Percentiles rank a stretch among this genome's conserved stretches.
These are phyloP conservation scores for Limnephilus marmoratus DNA, from an alignment of 2,888 invertebrate species.

Conservation along the genomic window DNA sequence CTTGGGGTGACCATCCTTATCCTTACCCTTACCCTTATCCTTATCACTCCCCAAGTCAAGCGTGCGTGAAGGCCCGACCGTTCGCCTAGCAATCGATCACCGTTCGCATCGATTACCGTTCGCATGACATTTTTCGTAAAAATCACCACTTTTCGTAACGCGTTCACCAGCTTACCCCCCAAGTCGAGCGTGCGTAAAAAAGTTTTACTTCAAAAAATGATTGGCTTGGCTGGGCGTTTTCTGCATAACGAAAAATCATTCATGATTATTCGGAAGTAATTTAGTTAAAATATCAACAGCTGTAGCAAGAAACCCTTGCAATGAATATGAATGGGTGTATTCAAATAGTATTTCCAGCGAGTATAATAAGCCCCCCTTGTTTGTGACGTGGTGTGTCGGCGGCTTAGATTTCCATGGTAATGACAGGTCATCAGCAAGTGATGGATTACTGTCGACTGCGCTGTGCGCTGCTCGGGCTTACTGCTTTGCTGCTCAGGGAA, in stretches of 20 bases:
- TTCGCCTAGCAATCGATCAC: too few relatives aligned
- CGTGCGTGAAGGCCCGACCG: too few relatives aligned
- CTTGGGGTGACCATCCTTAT: too few relatives aligned
- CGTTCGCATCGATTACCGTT: too few relatives aligned
- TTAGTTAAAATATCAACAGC: not conserved
- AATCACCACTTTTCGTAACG: too few relatives aligned
- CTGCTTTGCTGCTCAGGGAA: not conserved
- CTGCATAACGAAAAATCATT: not conserved
- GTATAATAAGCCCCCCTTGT: not conserved
- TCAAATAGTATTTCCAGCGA: not conserved
- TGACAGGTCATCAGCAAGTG: slow-evolving; percentile 12
- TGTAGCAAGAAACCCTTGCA: not conserved
- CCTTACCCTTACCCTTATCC: too few relatives aligned
- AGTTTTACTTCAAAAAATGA: too few relatives aligned
- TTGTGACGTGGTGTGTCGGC: not conserved
- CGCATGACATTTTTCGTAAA: too few relatives aligned
- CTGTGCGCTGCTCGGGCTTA: not conserved
- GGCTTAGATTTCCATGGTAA: slow-evolving; percentile 7
- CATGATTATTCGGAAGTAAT: not conserved
- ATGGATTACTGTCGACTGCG: slow-evolving; percentile 12
- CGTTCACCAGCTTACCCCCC: too few relatives aligned
- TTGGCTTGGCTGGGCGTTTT: not conserved
- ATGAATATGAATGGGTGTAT: not conserved
- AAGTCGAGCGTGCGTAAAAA: too few relatives aligned
- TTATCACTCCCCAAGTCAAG: too few relatives aligned